Evolutionary conservation across 2,888 invertebrate species (phyloP), one percentile per base, ranked within the genome.

Genomic region (Ptychoptera albimana): DNA sequence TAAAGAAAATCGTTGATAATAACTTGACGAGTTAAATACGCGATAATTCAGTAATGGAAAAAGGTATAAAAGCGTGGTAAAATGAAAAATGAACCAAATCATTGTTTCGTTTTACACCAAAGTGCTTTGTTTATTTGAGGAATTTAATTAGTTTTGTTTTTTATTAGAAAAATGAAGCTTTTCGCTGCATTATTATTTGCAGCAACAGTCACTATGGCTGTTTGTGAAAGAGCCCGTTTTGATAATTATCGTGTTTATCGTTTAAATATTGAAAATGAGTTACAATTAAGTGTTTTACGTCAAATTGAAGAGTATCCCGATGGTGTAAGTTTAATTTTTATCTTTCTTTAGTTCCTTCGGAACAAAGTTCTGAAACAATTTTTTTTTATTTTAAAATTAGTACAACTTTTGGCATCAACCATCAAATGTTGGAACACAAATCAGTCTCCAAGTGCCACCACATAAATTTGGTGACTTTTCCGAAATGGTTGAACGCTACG

Each of bases 391-490:
- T 32, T 32, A 2, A n/a, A 7, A 32, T 32, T 9, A 32, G 32
- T 42, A 35, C 34, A 15, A 23, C 10, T 42, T 42, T 13, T 42
- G 42, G 42, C 16, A 42, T 35, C 15, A 8, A 14, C 42, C 42
- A 11, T n/a, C 16, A 35, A 35, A 13, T n/a, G 35, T 42, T 34
- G 34, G 16, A 42, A 42, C 35, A n/a, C 2, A 35, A 5, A 15
- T 42, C 34, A 16, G 34, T 23, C 23, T 42, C n/a, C 34, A 35
- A 16, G 43, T 46, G 8, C 39, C 45, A 37, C 45, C 45, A 8
- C 45, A 46, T 30, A 46, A 46, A 15, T 39, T 42, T 8, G 39
- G 29, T 12, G 45, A 46, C n/a, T 43, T 46, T 39, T 23, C 35
- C 9, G 45, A 46, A 16, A 29, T 46, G n/a, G 15, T 43, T 14